phyloP scores from a whole-genome alignment of 1,140 invertebrate species.

The Oncopodura yosiiana region DNA sequence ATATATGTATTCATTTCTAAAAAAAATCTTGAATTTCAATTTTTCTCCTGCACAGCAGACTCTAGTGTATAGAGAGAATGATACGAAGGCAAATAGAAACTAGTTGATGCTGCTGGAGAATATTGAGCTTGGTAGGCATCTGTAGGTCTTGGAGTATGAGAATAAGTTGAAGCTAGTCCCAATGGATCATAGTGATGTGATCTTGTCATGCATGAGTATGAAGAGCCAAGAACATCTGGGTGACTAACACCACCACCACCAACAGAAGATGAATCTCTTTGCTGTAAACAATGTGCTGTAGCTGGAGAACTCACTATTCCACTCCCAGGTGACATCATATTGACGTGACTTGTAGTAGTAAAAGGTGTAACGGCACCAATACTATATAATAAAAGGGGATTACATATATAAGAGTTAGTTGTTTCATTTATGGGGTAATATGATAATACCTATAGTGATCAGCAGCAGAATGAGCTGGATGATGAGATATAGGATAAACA shows the following conservation, averaged over 20 bases:
- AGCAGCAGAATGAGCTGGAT: slow-evolving; percentile 32
- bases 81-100: slow-evolving; percentile 23
- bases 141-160: slow-evolving; percentile 54
- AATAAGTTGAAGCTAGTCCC: slow-evolving; percentile 52
- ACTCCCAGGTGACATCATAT: slow-evolving; percentile 36
- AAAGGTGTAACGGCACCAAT: slow-evolving; percentile 36
- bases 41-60: slow-evolving; percentile 20
- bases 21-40: slow-evolving; percentile 1
- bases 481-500: slow-evolving; percentile 41
- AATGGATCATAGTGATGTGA: slow-evolving; percentile 54
- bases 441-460: slow-evolving; percentile 54
- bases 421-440: no score
- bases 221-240: slow-evolving; percentile 40
- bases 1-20: slow-evolving; percentile 41
- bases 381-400: not conserved
- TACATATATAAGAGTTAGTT: not conserved
- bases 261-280: slow-evolving; percentile 51
- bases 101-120: slow-evolving; percentile 16
- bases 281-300: slow-evolving; percentile 53
- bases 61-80: slow-evolving; percentile 19
- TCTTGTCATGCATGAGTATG: slow-evolving; percentile 54
- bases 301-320: slow-evolving; percentile 42
- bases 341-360: slow-evolving; percentile 36
- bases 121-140: slow-evolving; percentile 48
- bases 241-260: not conserved